Evolutionary conservation across 2,888 invertebrate genomes (phyloP), one percentile per base, ranked within the genome.

Genomic region (Mylabris sibirica): DNA sequence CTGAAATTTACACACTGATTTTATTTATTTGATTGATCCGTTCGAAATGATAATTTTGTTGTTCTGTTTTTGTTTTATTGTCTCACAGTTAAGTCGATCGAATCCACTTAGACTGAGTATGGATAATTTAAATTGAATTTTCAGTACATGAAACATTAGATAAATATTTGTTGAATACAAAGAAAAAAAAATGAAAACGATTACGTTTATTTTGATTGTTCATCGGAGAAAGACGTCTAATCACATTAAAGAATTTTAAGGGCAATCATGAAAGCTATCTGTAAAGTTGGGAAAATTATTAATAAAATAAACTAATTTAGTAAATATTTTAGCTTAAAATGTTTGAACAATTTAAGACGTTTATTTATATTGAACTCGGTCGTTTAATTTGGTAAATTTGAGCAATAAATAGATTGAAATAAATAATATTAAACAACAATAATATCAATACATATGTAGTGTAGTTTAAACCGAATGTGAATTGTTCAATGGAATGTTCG

Each of bases 401-500:
- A 20, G 11, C 9, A 49, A 49, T 22, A 49, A 49, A 20, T 49
- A 20, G 5, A 49, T 5, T 20, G 17, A 8, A 20, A 9, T 9
- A 49, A 49, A 49, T 49, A 17, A 20, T 17, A 49, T 49, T 20
- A 49, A 22, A 49, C 9, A n/a, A 5, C 20, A 9, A 20, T 22
- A 11, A 49, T 49, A 49, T 11, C 2, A 9, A 20, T 49, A 20
- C 49, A 49, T 22, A 17, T 22, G 11, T 20, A 49, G 20, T 20
- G 0, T 49, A 9, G 49, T 49, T 49, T 49, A 20, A 49, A 20
- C 49, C 20, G 20, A 49, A 49, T 49, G 20, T 22, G 49, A 20
- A 49, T 49, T 49, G 49, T 11, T 20, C 49, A 49, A 49, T 22
- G 9, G 49, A 49, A 49, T 49, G 49, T 9, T 49, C 49, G 49